phyloP scores from a whole-genome alignment of 2,113 vertebrate genomes.

The Orientallactaga bullata region DNA sequence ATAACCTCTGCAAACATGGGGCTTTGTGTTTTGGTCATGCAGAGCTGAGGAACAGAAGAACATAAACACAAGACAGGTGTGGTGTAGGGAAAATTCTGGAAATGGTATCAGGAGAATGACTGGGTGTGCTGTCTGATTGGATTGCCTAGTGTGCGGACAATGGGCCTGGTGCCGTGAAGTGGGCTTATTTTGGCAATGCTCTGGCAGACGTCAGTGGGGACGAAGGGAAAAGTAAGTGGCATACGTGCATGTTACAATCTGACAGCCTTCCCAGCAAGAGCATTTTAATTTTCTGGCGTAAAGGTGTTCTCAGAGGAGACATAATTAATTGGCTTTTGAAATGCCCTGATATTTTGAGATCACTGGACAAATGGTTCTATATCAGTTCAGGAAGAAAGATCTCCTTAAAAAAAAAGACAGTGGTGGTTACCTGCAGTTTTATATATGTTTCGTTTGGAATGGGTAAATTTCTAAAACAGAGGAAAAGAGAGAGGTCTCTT shows the following conservation, averaged over 20 bases:
- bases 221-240: not conserved
- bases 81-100: not conserved
- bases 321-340: constrained; percentile 56
- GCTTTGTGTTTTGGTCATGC: constrained; percentile 18
- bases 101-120: not conserved
- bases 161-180: not conserved
- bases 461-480: constrained; percentile 11
- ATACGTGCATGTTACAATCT: not conserved
- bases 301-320: constrained; percentile 45
- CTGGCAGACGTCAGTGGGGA: constrained; percentile 4
- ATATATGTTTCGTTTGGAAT: not conserved
- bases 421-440: not conserved
- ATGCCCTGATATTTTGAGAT: constrained; percentile 54
- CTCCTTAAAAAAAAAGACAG: not conserved
- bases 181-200: not conserved
- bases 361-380: constrained; percentile 19
- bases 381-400: not conserved
- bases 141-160: not conserved
- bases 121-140: not conserved
- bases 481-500: not conserved
- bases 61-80: not conserved
- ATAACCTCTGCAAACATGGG: not conserved
- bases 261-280: constrained; percentile 50
- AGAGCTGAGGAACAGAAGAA: not conserved
- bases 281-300: constrained; percentile 27